Base-by-base conservation (phyloP, 2,888 invertebrate genomes). In the Aspidiotus rigidus region DNA sequence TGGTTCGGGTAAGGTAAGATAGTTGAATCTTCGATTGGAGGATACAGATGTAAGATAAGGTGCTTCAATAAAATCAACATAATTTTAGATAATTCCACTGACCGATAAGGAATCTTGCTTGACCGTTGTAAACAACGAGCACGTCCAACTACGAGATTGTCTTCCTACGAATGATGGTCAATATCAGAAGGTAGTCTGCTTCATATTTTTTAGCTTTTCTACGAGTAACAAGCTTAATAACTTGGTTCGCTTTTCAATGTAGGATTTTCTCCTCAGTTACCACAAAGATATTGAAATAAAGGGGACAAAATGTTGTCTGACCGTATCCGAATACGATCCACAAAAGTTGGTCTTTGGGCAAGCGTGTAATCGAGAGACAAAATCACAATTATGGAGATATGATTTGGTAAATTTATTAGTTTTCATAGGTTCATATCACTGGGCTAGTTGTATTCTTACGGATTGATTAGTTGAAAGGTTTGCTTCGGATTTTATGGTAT, bases 361-460 rank as follows among this genome's bases (percentile, higher is more conserved):
- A 81, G 82, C 84, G 11, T 97, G 97, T 74, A 96, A 97, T 76
- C 88, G 91, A 0, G 87, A 88, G 76, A 87, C 90, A 70, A 96
- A 96, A 2, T 97, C 97, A 79, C 97, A 97, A 78, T 82, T 89
- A 73, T 97, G 93, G 90, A 84, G 85, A 74, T 95, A 92, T 76
- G 84, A 89, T 73, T 76, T 82, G 72, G 86, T 88, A 74, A 79
- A 81, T 78, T 70, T 7, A 62, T 69, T n/a, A n/a, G n/a, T n/a
- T n/a, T n/a, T n/a, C n/a, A n/a, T n/a, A n/a, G n/a, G n/a, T n/a
- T 28, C 28, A 28, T 28, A 28, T 28, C 2, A 28, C 28, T 28
- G 28, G 28, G 5, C 28, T 28, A 28, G 28, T 28, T 28, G 28
- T 28, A 28, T 28, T 28, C 28, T 3, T 28, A 28, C 28, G 28